Evolutionary conservation across 2,113 vertebrate genomes (phyloP), one percentile per base, ranked within the genome.

Genomic region (Oncorhynchus nerka): DNA sequence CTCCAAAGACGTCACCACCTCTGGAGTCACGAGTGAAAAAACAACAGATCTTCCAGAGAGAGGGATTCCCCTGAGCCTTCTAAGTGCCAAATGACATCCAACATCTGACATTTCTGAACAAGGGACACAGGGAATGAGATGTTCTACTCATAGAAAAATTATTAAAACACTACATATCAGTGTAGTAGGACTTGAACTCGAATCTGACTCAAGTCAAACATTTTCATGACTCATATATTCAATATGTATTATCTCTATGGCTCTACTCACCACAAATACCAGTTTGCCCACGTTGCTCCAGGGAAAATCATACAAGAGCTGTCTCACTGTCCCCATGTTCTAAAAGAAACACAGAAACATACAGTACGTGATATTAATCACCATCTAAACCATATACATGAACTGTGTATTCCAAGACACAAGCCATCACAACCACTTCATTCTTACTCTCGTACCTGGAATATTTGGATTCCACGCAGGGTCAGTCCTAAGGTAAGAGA

Each of bases 241-340:
- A 45, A 9, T 15, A 55, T 55, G 16, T 55, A 55, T 55, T 55
- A 4, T 55, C 15, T 55, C 12, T 19, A 55, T 55, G 51, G 51
- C 22, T 70, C 24, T 80, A 94, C 97, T 97, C 88, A 99, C 98
- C 97, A 99, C 97, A 79, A 99, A 99, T 5, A 99, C 97, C 76
- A 99, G 90, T 75, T 99, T 99, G 39, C 98, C 98, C 86, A 99
- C 98, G 0, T 99, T 99, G 65, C 97, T 98, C 98, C 97, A 99
- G 0, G 98, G 97, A 81, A 99, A 99, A 85, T 99, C 97, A 0
- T 96, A 99, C 77, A 99, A 86, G 75, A 99, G 94, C 74, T 99
- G 96, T 84, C 95, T 94, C 68, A 97, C 97, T 13, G 95, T 94
- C 4, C 95, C 95, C 62, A 94, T 82, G 78, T 98, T 98, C 98